Conservation (phyloP, 2,888 invertebrate species). For the Sarcophaga rosellei region DNA sequence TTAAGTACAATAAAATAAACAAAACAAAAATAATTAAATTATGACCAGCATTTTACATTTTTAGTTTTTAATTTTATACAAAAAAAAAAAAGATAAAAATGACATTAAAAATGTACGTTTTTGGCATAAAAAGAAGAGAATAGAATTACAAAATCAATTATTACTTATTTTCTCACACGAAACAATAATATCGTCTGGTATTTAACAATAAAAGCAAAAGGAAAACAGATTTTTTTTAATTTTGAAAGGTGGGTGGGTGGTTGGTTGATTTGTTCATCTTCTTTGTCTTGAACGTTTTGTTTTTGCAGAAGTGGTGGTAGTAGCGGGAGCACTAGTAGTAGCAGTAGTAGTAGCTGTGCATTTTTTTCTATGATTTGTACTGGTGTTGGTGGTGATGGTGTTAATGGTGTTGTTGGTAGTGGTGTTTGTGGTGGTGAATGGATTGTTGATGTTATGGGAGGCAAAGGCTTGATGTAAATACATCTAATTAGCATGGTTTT, state of each 20-base stretch:
- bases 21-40: not conserved
- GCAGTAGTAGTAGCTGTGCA: constrained; percentile 29
- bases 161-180: constrained; percentile 20
- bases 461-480: constrained; percentile 57
- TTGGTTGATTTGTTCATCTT: constrained; percentile 20
- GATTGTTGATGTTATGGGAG: constrained; percentile 58
- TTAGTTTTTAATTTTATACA: not conserved
- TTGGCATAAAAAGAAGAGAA: no score
- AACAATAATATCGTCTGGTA: constrained; percentile 23
- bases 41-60: constrained; percentile 14
- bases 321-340: not conserved
- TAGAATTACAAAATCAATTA: no score
- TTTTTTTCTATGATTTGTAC: constrained; percentile 77
- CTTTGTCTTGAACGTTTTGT: constrained; percentile 57
- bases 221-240: not conserved
- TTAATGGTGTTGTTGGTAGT: constrained; percentile 45
- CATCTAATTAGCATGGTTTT: constrained; percentile 35
- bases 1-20: no score
- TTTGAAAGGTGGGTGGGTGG: not conserved
- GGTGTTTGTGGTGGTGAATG: constrained; percentile 50
- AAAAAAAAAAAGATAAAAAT: not conserved
- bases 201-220: no score
- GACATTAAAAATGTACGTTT: no score
- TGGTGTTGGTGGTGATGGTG: constrained; percentile 81
- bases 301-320: constrained; percentile 4